phyloP scores from a whole-genome alignment of 2,888 invertebrate genomes.

The Gymnoscelis rufifasciata region DNA sequence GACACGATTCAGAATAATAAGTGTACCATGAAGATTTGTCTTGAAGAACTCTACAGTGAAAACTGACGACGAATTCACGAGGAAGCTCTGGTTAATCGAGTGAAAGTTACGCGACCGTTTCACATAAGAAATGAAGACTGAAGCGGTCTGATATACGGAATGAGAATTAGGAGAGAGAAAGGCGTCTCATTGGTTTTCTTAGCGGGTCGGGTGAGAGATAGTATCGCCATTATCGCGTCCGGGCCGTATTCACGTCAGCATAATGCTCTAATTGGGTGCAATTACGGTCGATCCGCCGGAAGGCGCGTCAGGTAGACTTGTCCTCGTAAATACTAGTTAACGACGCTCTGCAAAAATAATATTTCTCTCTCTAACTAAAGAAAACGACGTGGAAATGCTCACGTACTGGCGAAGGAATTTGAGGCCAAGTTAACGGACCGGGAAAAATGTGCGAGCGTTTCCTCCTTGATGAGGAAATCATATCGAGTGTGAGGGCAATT shows the following conservation, averaged over 20 bases:
- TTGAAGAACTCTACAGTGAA: constrained; percentile 41
- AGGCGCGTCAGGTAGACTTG: constrained; percentile 72
- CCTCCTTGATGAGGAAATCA: constrained; percentile 51
- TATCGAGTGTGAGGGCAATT: constrained; percentile 47
- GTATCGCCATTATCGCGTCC: constrained; percentile 72
- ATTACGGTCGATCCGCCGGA: constrained; percentile 71
- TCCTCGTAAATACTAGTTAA: constrained; percentile 77
- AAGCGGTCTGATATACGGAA: constrained; percentile 58
- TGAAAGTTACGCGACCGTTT: constrained; percentile 67
- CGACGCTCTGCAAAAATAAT: constrained; percentile 72
- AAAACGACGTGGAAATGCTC: constrained; percentile 62
- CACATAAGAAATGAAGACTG: constrained; percentile 64
- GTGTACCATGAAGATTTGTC: constrained; percentile 50
- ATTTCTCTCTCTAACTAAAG: constrained; percentile 63
- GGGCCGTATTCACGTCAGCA: constrained; percentile 76
- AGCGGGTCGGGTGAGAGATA: constrained; percentile 53
- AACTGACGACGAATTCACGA: constrained; percentile 56
- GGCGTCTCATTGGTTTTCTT: constrained; percentile 55
- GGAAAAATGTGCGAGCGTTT: constrained; percentile 53
- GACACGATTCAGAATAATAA: constrained; percentile 46
- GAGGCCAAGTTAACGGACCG: constrained; percentile 58
- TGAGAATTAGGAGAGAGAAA: constrained; percentile 62
- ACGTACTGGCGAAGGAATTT: constrained; percentile 62
- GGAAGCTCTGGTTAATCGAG: constrained; percentile 60
- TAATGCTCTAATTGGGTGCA: constrained; percentile 78